Evolutionary conservation across 2,888 invertebrate genomes (phyloP), one percentile per base, ranked within the genome.

Genomic region (Oscheius sp.): DNA sequence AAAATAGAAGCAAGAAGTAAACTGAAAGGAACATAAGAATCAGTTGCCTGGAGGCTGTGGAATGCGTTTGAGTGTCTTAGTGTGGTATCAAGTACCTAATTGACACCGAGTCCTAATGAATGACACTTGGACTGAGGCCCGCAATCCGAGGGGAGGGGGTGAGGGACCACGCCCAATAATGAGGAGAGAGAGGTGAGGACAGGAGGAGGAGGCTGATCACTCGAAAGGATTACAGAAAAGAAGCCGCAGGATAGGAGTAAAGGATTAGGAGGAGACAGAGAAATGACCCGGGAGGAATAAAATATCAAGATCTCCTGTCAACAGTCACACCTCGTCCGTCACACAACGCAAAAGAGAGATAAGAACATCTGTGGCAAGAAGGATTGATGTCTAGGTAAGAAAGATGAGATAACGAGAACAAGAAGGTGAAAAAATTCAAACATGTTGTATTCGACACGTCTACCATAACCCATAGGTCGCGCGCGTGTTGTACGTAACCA

Each of bases 321-420:
- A 17, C n/a, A 22, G 49, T 49, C 47, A 62, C 62, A 62, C 62
- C 62, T 62, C 62, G 49, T 62, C 33, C 24, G 62, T 62, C 62
- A 62, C 30, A 24, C 49, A 26, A 38, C 49, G n/a, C n/a, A n/a
- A n/a, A n/a, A n/a, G 62, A 5, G 20, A 49, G 62, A 59, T 59
- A 59, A 59, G 59, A 20, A 44, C 59, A 59, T 59, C 59, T 59
- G 59, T 44, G 62, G 33, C 1, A 32, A 24, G 32, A 24, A 22
- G 32, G 30, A 20, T 22, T 33, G 57, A 38, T 8, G 8, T 6
- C 14, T 12, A 57, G 41, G 33, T 12, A 33, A 20, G 24, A 26
- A 36, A 28, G 24, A 24, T 14, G 54, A 54, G 54, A 14, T 26
- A 32, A n/a, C 8, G 57, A 38, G 8, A 57, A n/a, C n/a, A n/a